Evolutionary conservation across 1,140 invertebrate genomes (phyloP).

Genomic region (Microvelia longipes): DNA sequence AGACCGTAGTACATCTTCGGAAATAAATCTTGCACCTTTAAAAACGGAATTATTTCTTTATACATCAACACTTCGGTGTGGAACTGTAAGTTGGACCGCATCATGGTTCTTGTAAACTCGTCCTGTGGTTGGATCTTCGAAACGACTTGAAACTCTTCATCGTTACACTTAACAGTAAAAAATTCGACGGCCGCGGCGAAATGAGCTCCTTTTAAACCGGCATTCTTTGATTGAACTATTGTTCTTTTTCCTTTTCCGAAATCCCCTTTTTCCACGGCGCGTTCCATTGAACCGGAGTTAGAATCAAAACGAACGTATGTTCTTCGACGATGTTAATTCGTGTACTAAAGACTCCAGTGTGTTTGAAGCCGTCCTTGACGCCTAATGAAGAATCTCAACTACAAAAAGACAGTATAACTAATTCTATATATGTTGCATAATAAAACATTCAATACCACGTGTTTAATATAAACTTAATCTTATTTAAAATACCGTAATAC

Average conservation of each 20-base stretch:
- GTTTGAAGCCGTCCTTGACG: too few relatives aligned
- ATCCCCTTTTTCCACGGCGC: background rate
- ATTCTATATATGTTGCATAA: too few relatives aligned
- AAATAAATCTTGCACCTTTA: background rate
- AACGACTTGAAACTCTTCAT: background rate
- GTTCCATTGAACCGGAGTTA: too few relatives aligned
- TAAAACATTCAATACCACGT: too few relatives aligned
- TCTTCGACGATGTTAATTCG: too few relatives aligned
- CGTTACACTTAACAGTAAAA: background rate
- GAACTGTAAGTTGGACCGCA: slow-evolving; percentile 10
- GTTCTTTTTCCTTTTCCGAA: background rate
- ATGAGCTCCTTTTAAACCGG: background rate
- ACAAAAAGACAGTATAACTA: too few relatives aligned
- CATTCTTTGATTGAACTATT: background rate
- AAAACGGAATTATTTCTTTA: slow-evolving; percentile 12
- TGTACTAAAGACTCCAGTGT: too few relatives aligned
- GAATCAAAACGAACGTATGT: too few relatives aligned
- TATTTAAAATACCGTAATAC: too few relatives aligned
- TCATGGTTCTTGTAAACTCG: background rate
- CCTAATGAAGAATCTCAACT: too few relatives aligned
- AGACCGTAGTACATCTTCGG: slow-evolving; percentile 16
- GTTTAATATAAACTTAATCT: too few relatives aligned
- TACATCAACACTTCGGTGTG: slow-evolving; percentile 18
- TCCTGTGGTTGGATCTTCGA: background rate
- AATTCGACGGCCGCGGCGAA: background rate